Base-by-base conservation (phyloP, 2,888 invertebrate species). In the Cataglyphis albicans region DNA sequence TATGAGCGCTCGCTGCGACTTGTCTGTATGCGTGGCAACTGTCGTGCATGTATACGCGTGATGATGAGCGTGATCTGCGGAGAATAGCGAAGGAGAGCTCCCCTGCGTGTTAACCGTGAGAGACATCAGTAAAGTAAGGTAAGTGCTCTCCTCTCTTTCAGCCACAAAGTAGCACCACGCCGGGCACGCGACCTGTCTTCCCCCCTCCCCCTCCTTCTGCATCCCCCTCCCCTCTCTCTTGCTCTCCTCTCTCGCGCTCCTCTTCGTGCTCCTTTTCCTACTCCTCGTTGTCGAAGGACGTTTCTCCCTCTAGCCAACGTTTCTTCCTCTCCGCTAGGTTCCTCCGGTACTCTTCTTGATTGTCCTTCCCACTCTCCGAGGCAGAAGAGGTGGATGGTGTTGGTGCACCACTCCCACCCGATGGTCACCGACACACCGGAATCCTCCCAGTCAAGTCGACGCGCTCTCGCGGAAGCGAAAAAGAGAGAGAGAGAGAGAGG, bases 101-200 rank as follows among this genome's bases (percentile, higher is more conserved):
- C 85, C 89, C 84, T 89, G 91, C 88, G 91, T 88, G 90, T 88
- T 92, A 92, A 92, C 92, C 92, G 92, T 91, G 92, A 90, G 92
- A 92, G 91, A 93, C 89, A 91, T 92, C 90, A 91, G 92, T 89
- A 92, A 92, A 92, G 92, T 92, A 91, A 92, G 92, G 92, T 92
- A 92, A 92, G 86, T 89, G 87, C 87, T 85, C 89, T 90, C 93
- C 91, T 91, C 91, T 92, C 91, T 91, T 86, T 87, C 88, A 86
- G 86, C 85, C 84, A 85, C 87, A 89, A 86, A 92, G 92, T 87
- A 93, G 92, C 93, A 93, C 92, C 94, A 93, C 90, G 93, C 93
- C 93, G 94, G 94, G 94, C 94, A 94, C 94, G 94, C 94, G 94
- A 94, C 94, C 92, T 93, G 92, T 91, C 92, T 91, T 92, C 92